phyloP scores from a whole-genome alignment of 92 coral and sea anemone species.

The Palythoa caribaeorum region DNA sequence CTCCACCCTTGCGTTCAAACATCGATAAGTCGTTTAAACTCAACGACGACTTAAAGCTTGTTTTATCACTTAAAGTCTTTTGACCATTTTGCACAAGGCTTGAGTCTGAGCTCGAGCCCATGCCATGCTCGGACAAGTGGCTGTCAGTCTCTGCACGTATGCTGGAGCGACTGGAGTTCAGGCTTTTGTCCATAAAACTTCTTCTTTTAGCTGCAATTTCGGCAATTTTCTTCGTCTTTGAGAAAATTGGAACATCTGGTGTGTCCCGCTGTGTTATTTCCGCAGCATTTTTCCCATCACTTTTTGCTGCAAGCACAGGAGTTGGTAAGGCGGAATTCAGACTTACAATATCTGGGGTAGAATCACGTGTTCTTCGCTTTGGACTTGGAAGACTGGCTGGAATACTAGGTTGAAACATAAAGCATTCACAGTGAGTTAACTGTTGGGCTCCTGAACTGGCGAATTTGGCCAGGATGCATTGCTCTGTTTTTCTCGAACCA shows the following conservation, averaged over 20 bases:
- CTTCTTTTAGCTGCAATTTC: slow-evolving; percentile 85
- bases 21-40: slow-evolving; percentile 83
- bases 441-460: too few species aligned
- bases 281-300: slow-evolving; percentile 15
- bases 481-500: too few species aligned
- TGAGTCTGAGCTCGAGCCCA: slow-evolving; percentile 62
- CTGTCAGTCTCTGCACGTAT: slow-evolving; percentile 70
- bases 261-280: slow-evolving; percentile 7
- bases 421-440: too few species aligned
- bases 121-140: slow-evolving; percentile 60
- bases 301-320: slow-evolving; percentile 42
- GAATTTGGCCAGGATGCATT: too few species aligned
- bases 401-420: slow-evolving; percentile 45
- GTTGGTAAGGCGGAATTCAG: slow-evolving; percentile 45
- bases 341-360: slow-evolving; percentile 57
- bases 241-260: slow-evolving; percentile 76
- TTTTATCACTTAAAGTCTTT: slow-evolving; percentile 43
- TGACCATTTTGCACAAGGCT: slow-evolving; percentile 42
- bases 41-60: slow-evolving; percentile 74
- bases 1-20: slow-evolving; percentile 73
- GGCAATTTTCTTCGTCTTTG: slow-evolving; percentile 81
- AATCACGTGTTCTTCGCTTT: slow-evolving; percentile 53
- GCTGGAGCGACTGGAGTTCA: slow-evolving; percentile 61
- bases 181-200: slow-evolving; percentile 65
- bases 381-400: slow-evolving; percentile 73